Evolutionary conservation across 2,797 vertebrate species (phyloP), one percentile per base, ranked within the genome.

Genomic region (Labroides dimidiatus): DNA sequence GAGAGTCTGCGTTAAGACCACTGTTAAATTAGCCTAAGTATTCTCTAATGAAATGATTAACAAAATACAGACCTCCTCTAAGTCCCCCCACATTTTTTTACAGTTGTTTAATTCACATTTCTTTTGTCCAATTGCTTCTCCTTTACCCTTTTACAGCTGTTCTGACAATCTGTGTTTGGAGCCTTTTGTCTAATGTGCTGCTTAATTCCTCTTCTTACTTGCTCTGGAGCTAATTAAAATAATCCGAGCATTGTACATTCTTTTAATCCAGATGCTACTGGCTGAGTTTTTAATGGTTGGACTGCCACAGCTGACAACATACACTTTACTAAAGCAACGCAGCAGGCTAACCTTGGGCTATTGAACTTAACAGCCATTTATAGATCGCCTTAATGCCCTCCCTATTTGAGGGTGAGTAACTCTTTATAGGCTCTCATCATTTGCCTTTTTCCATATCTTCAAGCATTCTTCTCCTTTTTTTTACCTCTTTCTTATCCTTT

Each of bases 311-410:
- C 72, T 72, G 49, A 64, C 71, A 56, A n/a, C 71, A 73, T 69
- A 81, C 79, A 69, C 47, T 75, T 75, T 55, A 76, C 56, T 63
- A 72, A 17, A 64, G 64, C 49, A 58, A 62, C 72, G 68, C 50
- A 41, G 87, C 67, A 85, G 79, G 86, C 87, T 93, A 92, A 93
- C 92, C 89, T 79, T 87, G 89, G 91, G 92, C 93, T 94, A 90
- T 94, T 94, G 91, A 94, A 93, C 90, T 90, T 88, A 84, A 92
- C 89, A 90, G 84, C 85, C 78, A 84, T 94, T 95, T 92, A 92
- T 90, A 87, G 90, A 92, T 93, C 69, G 80, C 41, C 49, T 72
- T 93, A 94, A 93, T 80, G 87, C 77, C 87, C 86, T 75, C 86
- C 80, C 75, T 66, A 81, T 96, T 93, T 94, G 89, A 87, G 85